A percentile compares a stretch with the other conserved stretches of the same genome.
These are phyloP conservation scores for Diaphora mendica DNA, from an alignment of 2,888 invertebrate species.

Conservation along the genomic window DNA sequence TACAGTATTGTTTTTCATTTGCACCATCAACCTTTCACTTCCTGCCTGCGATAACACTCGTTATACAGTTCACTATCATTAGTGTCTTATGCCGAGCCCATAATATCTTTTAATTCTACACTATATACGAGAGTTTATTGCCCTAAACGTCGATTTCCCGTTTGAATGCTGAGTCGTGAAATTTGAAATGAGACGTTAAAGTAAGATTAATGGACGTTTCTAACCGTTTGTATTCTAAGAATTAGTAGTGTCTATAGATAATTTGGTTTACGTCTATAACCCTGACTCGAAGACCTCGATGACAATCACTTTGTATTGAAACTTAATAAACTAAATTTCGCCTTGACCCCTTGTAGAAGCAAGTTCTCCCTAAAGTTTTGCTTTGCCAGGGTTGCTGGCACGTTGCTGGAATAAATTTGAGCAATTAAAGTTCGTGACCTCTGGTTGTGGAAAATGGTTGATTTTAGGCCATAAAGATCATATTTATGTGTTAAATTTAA, in stretches of 20 bases:
- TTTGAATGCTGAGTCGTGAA: constrained; percentile 66
- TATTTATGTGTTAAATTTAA: too few species aligned
- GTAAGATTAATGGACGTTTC: constrained; percentile 54
- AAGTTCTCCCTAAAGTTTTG: constrained; percentile 44
- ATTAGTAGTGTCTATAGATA: constrained; percentile 9
- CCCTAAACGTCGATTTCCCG: constrained; percentile 55
- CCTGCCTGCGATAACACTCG: constrained; percentile 66
- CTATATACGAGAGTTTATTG: constrained; percentile 32
- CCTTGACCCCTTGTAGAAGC: constrained; percentile 61
- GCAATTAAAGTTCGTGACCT: neutral
- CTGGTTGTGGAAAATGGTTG: neutral
- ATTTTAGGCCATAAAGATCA: too few species aligned
- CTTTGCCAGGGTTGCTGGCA: constrained; percentile 4
- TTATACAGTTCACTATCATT: constrained; percentile 53
- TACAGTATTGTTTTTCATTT: constrained; percentile 76
- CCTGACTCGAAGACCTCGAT: constrained; percentile 54
- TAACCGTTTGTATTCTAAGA: constrained; percentile 30
- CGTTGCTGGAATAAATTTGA: neutral
- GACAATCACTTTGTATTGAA: constrained; percentile 63
- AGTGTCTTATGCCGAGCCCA: constrained; percentile 32
- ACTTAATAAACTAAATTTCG: constrained; percentile 56
- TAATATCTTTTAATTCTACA: constrained; percentile 49
- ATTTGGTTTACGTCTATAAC: constrained; percentile 45
- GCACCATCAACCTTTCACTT: constrained; percentile 76
- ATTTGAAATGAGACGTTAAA: constrained; percentile 70